These are phyloP conservation scores for Dromaius novaehollandiae DNA, from an alignment of 2,113 vertebrate genomes.

Conservation along the genomic window DNA sequence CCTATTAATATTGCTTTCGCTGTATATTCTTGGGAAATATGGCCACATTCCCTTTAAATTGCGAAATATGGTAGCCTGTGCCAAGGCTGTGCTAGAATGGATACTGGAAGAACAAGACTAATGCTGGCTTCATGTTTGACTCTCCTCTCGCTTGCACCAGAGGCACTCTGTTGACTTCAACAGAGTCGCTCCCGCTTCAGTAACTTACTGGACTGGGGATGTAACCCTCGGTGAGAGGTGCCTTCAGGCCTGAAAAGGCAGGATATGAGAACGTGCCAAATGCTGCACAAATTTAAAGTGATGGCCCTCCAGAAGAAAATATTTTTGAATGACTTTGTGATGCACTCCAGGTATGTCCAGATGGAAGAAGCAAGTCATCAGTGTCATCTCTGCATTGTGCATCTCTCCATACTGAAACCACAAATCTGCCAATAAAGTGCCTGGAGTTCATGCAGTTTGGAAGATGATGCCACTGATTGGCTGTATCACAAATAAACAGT, in stretches of 20 bases:
- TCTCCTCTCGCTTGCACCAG: background rate
- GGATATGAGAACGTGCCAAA: background rate
- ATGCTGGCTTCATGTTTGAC: background rate
- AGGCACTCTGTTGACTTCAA: rapidly evolving
- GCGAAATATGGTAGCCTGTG: background rate
- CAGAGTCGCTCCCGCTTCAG: background rate
- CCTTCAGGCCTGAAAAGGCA: background rate
- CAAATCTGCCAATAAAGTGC: background rate
- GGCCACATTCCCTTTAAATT: background rate
- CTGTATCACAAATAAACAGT: background rate
- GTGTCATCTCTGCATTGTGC: background rate
- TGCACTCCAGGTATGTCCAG: background rate
- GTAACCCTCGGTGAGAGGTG: background rate
- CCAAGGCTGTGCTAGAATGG: background rate
- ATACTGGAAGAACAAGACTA: background rate
- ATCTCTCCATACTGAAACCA: background rate
- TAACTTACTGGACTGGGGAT: background rate
- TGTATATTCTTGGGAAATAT: background rate
- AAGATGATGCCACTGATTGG: background rate
- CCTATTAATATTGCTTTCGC: background rate
- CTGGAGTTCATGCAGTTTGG: background rate
- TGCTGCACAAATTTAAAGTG: background rate
- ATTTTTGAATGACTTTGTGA: background rate
- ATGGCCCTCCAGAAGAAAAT: background rate
- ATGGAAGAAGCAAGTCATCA: background rate